These are phyloP conservation scores for Andrena cerasifolii DNA, from an alignment of 1,140 invertebrate genomes.

Conservation along the genomic window DNA sequence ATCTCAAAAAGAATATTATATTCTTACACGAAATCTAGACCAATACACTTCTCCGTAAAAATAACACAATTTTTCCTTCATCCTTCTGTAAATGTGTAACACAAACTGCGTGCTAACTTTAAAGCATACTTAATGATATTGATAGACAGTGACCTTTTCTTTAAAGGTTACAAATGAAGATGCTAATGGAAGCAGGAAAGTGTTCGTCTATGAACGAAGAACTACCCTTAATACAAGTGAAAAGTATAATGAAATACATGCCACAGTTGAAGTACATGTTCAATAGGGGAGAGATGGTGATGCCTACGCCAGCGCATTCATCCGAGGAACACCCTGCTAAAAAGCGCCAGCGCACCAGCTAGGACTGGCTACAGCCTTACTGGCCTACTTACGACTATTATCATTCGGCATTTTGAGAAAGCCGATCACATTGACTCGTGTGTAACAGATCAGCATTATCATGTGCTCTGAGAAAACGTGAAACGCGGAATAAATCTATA, in stretches of 20 bases:
- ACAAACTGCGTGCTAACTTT: not conserved
- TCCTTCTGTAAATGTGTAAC: not conserved
- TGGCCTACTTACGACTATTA: constrained; percentile 82
- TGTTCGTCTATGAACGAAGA: constrained; percentile 85
- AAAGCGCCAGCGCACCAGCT: constrained; percentile 85
- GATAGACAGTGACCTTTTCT: constrained; percentile 63
- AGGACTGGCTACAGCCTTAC: constrained; percentile 84
- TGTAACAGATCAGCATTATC: constrained; percentile 24
- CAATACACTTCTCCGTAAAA: not conserved
- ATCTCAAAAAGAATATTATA: too few relatives aligned
- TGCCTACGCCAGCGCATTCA: constrained; percentile 73
- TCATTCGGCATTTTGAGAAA: constrained; percentile 79
- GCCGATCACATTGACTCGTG: constrained; percentile 28
- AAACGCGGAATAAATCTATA: constrained; percentile 23
- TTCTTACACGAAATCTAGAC: not conserved
- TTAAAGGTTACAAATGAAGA: constrained; percentile 87
- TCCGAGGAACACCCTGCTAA: constrained; percentile 81
- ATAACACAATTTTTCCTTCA: constrained; percentile 20
- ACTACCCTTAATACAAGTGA: constrained; percentile 89
- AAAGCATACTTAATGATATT: not conserved
- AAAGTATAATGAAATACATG: constrained; percentile 92
- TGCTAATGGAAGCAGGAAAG: constrained; percentile 88
- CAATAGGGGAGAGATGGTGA: constrained; percentile 76
- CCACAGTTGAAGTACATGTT: constrained; percentile 93
- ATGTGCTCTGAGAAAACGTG: constrained; percentile 7